A percentile compares a stretch with the other conserved stretches of the same genome.
Evolutionary conservation across 1,140 invertebrate species (phyloP).

Genomic region (Fopius arisanus): DNA sequence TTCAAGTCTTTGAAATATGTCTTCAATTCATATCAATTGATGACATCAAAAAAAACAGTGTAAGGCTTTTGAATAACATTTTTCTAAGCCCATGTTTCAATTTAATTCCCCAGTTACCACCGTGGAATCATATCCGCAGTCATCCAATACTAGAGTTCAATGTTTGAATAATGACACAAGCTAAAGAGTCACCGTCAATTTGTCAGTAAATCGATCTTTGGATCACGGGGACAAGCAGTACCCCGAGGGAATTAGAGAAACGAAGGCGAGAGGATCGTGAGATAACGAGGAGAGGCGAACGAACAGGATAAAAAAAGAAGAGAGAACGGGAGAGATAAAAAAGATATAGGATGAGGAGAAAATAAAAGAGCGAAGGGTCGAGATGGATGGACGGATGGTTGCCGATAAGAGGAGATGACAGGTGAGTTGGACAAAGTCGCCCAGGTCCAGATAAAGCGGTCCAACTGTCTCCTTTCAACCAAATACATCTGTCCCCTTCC

Average conservation of each 20-base stretch:
- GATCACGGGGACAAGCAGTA: not conserved
- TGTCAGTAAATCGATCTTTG: slow-evolving; percentile 11
- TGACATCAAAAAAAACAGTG: no score
- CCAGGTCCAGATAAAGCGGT: slow-evolving; percentile 21
- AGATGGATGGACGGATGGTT: slow-evolving; percentile 50
- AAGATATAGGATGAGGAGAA: slow-evolving; percentile 23
- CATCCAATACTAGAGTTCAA: not conserved
- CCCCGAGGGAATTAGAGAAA: slow-evolving; percentile 14
- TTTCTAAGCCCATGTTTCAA: no score
- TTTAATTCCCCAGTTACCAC: not conserved
- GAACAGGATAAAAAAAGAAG: slow-evolving; percentile 11
- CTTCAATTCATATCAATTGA: no score
- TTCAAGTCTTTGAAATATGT: no score
- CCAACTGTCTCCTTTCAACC: not conserved
- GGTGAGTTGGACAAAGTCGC: slow-evolving; percentile 43
- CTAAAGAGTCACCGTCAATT: slow-evolving; percentile 16
- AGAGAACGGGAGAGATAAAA: slow-evolving; percentile 23
- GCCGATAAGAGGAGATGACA: slow-evolving; percentile 56
- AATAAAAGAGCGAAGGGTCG: slow-evolving; percentile 16
- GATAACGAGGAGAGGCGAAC: slow-evolving; percentile 1
- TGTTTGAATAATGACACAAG: slow-evolving; percentile 18
- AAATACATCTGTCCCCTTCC: not conserved
- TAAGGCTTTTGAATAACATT: no score
- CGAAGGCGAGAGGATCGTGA: slow-evolving; percentile 8
- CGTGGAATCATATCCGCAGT: not conserved